phyloP scores from a whole-genome alignment of 2,888 invertebrate genomes.

The Aleiodes leptofemur region DNA sequence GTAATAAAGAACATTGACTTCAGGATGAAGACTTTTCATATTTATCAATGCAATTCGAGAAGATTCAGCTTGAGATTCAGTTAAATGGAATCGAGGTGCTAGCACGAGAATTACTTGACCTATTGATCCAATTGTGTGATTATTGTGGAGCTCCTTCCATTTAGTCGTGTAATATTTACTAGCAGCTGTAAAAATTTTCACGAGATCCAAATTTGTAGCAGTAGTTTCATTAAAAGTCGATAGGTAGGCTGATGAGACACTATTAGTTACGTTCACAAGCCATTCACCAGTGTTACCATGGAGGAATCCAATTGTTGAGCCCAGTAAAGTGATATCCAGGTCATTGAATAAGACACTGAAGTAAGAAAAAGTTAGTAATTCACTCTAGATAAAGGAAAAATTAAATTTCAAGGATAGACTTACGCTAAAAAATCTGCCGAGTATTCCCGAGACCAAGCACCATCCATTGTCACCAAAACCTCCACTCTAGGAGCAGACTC shows the following conservation, averaged over 20 bases:
- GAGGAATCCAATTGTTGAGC: conserved; percentile 80
- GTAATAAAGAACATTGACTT: conserved; percentile 55
- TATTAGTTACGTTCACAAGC: conserved; percentile 79
- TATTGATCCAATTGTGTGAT: conserved; percentile 59
- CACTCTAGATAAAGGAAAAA: not conserved
- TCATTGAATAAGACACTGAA: conserved; percentile 79
- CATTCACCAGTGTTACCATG: conserved; percentile 81
- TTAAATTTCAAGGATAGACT: conserved; percentile 40
- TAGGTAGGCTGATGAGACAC: conserved; percentile 76
- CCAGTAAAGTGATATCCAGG: conserved; percentile 78
- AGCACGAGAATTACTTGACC: conserved; percentile 65
- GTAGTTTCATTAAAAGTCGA: conserved; percentile 58
- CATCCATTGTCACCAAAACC: conserved; percentile 64
- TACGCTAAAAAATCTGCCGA: conserved; percentile 61
- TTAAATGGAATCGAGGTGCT: conserved; percentile 56
- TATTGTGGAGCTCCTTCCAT: conserved; percentile 57
- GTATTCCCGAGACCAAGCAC: conserved; percentile 61
- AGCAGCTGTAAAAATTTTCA: conserved; percentile 54
- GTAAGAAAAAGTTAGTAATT: conserved; percentile 37
- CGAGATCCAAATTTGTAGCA: conserved; percentile 56
- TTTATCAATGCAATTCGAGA: conserved; percentile 54
- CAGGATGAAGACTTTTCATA: conserved; percentile 64
- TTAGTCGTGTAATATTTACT: conserved; percentile 57
- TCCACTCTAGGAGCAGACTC: conserved; percentile 58
- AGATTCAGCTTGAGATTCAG: conserved; percentile 52